A percentile compares a stretch with the other conserved stretches of the same genome.
Conservation (phyloP, 2,888 invertebrate species). For the Drosophila glabriapex region DNA sequence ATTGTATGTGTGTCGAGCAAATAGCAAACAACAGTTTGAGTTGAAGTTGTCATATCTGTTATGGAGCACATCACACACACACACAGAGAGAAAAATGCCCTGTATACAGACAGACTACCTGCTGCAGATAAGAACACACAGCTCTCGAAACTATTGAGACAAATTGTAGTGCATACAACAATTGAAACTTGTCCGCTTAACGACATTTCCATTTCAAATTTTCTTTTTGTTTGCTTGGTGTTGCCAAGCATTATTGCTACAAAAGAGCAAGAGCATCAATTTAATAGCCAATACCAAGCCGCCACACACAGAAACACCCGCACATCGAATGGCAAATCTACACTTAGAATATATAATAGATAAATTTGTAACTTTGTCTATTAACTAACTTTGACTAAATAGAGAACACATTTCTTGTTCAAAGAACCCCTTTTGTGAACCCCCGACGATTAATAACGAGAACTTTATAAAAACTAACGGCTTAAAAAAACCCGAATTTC, state of each 20-base stretch:
- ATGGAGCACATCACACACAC: slow-evolving; percentile 23
- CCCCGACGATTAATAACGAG: no score
- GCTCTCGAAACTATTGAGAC: slow-evolving; percentile 68
- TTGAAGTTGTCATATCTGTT: slow-evolving; percentile 57
- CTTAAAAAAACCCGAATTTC: neutral
- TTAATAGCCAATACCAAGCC: slow-evolving; percentile 70
- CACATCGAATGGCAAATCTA: neutral
- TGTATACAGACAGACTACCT: slow-evolving; percentile 38
- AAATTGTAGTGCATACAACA: slow-evolving; percentile 62
- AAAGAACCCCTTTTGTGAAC: neutral
- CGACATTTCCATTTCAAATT: slow-evolving; percentile 52
- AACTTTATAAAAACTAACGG: neutral
- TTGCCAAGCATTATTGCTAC: slow-evolving; percentile 6
- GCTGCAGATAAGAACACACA: slow-evolving; percentile 61
- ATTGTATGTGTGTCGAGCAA: slow-evolving; percentile 54
- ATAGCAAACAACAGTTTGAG: slow-evolving; percentile 60
- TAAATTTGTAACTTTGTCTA: neutral
- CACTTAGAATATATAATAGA: neutral
- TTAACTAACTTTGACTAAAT: neutral
- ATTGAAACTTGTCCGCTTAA: slow-evolving; percentile 28
- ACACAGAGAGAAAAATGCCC: slow-evolving; percentile 10
- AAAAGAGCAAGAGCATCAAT: slow-evolving; percentile 16
- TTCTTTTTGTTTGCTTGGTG: slow-evolving; percentile 48
- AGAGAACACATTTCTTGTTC: neutral
- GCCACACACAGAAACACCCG: slow-evolving; percentile 7